Evolutionary conservation across 2,797 vertebrate genomes (phyloP), one percentile per base, ranked within the genome.

Genomic region (Anguilla anguilla): DNA sequence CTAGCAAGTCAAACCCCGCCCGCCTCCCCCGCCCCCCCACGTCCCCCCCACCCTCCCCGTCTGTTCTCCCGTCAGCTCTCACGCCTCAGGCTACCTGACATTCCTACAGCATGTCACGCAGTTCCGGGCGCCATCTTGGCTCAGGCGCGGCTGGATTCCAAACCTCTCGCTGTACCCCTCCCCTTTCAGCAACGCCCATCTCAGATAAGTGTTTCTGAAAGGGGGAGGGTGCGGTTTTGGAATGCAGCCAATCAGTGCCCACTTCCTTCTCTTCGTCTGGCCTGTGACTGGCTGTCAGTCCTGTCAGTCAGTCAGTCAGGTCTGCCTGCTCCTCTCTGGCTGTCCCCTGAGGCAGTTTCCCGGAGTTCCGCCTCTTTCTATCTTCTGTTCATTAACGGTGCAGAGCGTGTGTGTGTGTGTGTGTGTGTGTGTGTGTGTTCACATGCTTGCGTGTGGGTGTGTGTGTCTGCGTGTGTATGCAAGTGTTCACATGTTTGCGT

Each of bases 391-490:
- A 25, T 19, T 61, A 5, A 61, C 22, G 22, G 1, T 61, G 59
- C 67, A 39, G 15, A 17, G 72, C 64, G 22, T 6, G 22, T 49
- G 35, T 11, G 39, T 17, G n/a, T 53, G 13, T 49, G 39, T 49
- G 74, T 81, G 39, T 19, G n/a, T 17, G 15, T 49, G 31, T 57
- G 55, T 3, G 10, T 43, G 10, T 74, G 11, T 19, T 6, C 31
- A 59, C 6, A 9, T 84, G 51, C 67, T 2, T n/a, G 84, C 2
- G 84, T 64, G 84, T 67, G 9, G 3, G 39, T 43, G 86, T 51
- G 85, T 87, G 61, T 19, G 19, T 59, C 46, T 85, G 17, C 39
- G 43, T 86, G 87, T 88, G 88, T 88, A 87, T 31, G 3, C 31
- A 49, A 64, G 59, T 67, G 25, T 9, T 3, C 28, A 25, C 9